Conservation (phyloP, 1,140 invertebrate genomes). For the Drosophila novamexicana region DNA sequence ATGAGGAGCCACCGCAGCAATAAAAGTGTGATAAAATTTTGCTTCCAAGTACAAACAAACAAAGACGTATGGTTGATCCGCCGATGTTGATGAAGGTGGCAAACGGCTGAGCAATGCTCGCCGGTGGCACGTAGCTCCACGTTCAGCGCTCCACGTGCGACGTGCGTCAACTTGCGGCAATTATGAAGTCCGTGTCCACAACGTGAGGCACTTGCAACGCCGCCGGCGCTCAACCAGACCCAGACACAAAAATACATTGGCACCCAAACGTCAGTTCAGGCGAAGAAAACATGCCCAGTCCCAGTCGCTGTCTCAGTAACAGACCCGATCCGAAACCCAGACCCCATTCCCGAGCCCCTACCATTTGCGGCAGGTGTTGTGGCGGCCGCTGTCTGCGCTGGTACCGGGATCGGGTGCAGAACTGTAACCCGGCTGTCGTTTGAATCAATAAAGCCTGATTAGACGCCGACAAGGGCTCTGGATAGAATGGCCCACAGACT, state of each 20-base stretch:
- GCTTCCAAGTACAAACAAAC: conserved; percentile 45
- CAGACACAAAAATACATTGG: conserved; percentile 40
- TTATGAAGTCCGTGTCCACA: conserved; percentile 71
- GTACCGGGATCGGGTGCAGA: conserved; percentile 10
- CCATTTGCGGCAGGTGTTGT: conserved; percentile 43
- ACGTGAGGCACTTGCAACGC: conserved; percentile 48
- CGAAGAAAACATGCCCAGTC: conserved; percentile 2
- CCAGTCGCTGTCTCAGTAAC: neutral
- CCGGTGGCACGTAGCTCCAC: conserved; percentile 61
- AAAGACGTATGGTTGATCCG: conserved; percentile 8
- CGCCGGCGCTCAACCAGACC: conserved; percentile 30
- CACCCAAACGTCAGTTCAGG: conserved; percentile 58
- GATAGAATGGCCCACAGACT: conserved; percentile 42
- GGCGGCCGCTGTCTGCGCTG: neutral
- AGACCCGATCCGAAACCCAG: neutral
- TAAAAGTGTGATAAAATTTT: conserved; percentile 69
- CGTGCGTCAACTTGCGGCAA: conserved; percentile 77
- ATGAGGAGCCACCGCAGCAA: conserved; percentile 43
- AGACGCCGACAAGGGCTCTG: conserved; percentile 35
- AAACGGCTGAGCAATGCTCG: conserved; percentile 22
- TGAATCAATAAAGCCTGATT: conserved; percentile 57
- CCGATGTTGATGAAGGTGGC: conserved; percentile 11
- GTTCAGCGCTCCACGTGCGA: conserved; percentile 60
- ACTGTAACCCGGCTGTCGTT: conserved; percentile 42
- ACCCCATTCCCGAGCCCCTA: neutral